phyloP scores from a whole-genome alignment of 2,113 vertebrate genomes.

The Lampris megalopsis region DNA sequence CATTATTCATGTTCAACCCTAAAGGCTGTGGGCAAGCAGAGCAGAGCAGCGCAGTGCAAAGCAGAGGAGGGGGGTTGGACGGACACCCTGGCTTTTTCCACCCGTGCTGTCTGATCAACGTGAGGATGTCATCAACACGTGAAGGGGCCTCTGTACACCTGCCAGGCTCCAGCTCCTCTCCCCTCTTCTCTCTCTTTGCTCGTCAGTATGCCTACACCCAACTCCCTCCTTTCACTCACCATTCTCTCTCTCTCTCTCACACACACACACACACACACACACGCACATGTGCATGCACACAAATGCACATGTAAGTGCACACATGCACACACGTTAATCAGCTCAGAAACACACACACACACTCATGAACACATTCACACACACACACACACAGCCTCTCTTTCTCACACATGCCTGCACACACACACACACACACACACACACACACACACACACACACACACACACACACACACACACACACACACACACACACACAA shows the following conservation, averaged over 20 bases:
- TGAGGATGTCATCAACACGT: conserved; percentile 43
- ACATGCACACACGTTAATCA: too few species aligned
- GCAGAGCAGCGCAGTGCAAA: conserved; percentile 28
- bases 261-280: neutral
- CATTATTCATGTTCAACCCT: conserved; percentile 75
- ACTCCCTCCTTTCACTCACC: neutral
- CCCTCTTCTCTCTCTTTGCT: conserved; percentile 45
- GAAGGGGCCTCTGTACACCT: conserved; percentile 51
- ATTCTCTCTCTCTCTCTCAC: neutral
- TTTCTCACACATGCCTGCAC: neutral
- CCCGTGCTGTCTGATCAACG: conserved; percentile 53
- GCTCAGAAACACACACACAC: too few species aligned
- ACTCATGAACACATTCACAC: too few species aligned
- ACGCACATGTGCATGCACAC: neutral
- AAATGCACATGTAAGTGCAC: too few species aligned
- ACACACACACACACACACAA: neutral
- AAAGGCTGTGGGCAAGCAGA: conserved; percentile 52
- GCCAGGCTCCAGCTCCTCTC: conserved; percentile 45
- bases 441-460: conserved; percentile 23
- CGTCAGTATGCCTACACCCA: conserved; percentile 27
- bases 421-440: conserved; percentile 42
- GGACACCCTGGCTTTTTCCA: conserved; percentile 26
- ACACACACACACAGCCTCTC: too few species aligned
- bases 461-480: conserved; percentile 14
- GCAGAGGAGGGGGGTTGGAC: neutral